A percentile compares a stretch with the other conserved stretches of the same genome.
Conservation (phyloP, 2,888 invertebrate species). For the Acrocyrtus sp. region DNA sequence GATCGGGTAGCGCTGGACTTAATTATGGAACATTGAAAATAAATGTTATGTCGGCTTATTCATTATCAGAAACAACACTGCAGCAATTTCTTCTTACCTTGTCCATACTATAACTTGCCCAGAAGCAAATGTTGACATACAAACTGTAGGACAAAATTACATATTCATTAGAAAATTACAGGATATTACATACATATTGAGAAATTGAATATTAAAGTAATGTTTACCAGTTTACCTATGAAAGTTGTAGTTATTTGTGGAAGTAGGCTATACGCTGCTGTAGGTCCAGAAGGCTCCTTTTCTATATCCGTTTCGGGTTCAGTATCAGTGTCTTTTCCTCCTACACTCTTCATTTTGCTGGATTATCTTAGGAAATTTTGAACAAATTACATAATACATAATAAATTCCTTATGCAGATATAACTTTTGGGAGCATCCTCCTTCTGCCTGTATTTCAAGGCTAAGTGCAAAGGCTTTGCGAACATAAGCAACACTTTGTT, state of each 20-base stretch:
- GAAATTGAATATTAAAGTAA: neutral
- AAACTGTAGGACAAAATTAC: conserved; percentile 26
- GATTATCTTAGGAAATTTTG: too few relatives aligned
- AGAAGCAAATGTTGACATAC: conserved; percentile 47
- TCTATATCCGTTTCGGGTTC: too few relatives aligned
- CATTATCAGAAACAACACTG: neutral
- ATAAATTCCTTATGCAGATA: too few relatives aligned
- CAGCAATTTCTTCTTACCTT: conserved; percentile 21
- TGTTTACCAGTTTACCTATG: neutral
- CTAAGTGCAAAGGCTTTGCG: too few relatives aligned
- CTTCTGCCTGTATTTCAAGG: too few relatives aligned
- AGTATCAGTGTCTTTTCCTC: too few relatives aligned
- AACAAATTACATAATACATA: too few relatives aligned
- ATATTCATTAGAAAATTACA: neutral
- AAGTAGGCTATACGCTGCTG: neutral
- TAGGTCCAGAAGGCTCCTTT: neutral
- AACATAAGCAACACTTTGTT: too few relatives aligned
- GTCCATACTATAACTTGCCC: conserved; percentile 51
- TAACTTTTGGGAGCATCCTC: too few relatives aligned
- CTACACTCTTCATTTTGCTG: too few relatives aligned
- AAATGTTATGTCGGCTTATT: too few relatives aligned
- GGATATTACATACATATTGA: neutral
- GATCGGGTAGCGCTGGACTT: conserved; percentile 51
- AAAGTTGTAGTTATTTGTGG: conserved; percentile 22
- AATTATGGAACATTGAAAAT: neutral